Percentiles rank a stretch among this genome's conserved stretches.
Evolutionary conservation across 1,140 invertebrate species (phyloP).

Genomic region (Rhizoglyphus robini): DNA sequence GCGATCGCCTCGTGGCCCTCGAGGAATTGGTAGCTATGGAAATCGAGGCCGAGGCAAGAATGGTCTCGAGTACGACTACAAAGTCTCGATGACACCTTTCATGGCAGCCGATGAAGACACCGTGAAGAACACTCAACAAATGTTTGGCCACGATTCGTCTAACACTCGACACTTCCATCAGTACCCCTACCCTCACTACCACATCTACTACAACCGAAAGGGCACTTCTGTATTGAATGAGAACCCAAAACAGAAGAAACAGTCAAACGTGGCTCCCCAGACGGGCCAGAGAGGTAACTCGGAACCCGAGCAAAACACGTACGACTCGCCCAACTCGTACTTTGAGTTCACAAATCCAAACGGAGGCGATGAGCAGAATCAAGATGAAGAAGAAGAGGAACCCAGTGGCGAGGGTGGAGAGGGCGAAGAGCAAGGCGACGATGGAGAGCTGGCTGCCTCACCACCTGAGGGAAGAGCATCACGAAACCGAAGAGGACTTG

Average conservation of each 20-base stretch:
- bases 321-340: not conserved
- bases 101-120: not conserved
- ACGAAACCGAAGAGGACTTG: not conserved
- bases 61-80: too few species aligned
- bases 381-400: not conserved
- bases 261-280: too few species aligned
- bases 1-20: not conserved
- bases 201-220: not conserved
- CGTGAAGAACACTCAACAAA: not conserved
- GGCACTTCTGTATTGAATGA: not conserved
- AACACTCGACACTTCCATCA: not conserved
- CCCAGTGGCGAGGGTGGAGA: not conserved
- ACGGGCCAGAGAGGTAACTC: too few species aligned
- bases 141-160: too few species aligned
- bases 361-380: not conserved
- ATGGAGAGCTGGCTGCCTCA: not conserved
- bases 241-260: too few species aligned
- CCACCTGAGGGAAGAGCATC: not conserved
- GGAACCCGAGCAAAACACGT: not conserved
- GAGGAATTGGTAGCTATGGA: not conserved
- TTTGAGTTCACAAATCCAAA: conserved; percentile 7
- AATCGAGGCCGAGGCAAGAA: too few species aligned
- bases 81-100: too few species aligned
- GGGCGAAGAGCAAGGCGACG: not conserved
- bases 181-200: not conserved